A percentile compares a stretch with the other conserved stretches of the same genome.
Evolutionary conservation across 1,140 invertebrate genomes (phyloP).

Genomic region (Conus ventricosus): DNA sequence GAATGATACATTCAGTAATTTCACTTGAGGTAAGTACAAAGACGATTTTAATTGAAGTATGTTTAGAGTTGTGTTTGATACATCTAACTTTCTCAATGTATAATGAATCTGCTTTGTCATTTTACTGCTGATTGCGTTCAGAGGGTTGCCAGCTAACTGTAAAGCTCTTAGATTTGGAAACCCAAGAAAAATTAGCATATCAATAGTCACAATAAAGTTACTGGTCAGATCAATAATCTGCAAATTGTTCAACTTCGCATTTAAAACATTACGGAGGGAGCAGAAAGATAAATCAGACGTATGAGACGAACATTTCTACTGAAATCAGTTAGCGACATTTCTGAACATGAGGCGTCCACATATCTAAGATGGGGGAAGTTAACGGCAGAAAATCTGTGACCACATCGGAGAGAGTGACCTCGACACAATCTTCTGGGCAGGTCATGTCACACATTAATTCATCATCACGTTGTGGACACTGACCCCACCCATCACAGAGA

Average conservation of each 20-base stretch:
- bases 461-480: conserved; percentile 42
- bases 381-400: neutral
- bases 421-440: conserved; percentile 47
- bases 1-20: neutral
- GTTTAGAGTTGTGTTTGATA: conserved; percentile 9
- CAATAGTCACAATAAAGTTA: conserved; percentile 12
- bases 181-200: neutral
- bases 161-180: conserved; percentile 23
- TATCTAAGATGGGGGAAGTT: neutral
- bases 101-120: neutral
- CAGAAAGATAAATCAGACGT: neutral
- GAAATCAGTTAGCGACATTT: neutral
- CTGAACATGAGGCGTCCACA: neutral
- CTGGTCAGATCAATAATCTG: conserved; percentile 25
- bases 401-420: conserved; percentile 14
- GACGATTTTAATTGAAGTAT: conserved; percentile 1
- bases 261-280: neutral
- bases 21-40: neutral
- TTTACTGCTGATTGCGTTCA: neutral
- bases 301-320: neutral
- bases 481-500: conserved; percentile 21
- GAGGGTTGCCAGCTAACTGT: conserved; percentile 15
- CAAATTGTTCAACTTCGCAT: neutral
- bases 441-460: conserved; percentile 29
- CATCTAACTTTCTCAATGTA: neutral